phyloP scores from a whole-genome alignment of 2,113 vertebrate genomes.

The Eurystomus gularis region DNA sequence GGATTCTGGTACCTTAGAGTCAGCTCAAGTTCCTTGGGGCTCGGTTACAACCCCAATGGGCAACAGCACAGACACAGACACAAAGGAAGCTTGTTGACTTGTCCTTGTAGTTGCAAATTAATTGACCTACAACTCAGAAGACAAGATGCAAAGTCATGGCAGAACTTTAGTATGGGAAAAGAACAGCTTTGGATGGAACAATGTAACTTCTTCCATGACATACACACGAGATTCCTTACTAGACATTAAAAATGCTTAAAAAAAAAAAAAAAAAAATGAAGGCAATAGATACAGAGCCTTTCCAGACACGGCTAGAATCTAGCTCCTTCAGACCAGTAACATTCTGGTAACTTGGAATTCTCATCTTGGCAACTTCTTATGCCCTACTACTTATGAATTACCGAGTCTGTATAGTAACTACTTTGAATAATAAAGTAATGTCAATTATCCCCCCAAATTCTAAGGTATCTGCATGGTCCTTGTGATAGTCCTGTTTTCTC shows the following conservation, averaged over 20 bases:
- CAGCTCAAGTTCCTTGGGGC: background rate
- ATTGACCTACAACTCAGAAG: background rate
- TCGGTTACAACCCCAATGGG: background rate
- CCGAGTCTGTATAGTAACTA: background rate
- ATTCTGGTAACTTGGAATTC: background rate
- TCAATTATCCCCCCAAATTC: background rate
- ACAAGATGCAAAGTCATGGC: background rate
- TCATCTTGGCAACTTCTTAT: background rate
- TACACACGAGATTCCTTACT: background rate
- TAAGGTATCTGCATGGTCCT: background rate
- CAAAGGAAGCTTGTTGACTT: background rate
- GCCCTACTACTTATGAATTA: background rate
- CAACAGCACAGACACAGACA: background rate
- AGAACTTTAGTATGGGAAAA: background rate
- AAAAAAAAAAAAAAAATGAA: background rate
- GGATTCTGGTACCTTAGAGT: background rate
- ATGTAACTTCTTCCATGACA: background rate
- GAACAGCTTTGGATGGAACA: background rate
- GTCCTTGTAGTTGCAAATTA: background rate
- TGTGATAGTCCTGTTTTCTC: background rate
- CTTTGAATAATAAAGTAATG: background rate
- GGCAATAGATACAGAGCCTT: background rate
- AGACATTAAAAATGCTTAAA: background rate
- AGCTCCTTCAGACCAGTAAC: background rate
- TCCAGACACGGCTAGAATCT: background rate